Evolutionary conservation across 1,140 invertebrate species (phyloP).

Genomic region (Cryptotermes secundus): DNA sequence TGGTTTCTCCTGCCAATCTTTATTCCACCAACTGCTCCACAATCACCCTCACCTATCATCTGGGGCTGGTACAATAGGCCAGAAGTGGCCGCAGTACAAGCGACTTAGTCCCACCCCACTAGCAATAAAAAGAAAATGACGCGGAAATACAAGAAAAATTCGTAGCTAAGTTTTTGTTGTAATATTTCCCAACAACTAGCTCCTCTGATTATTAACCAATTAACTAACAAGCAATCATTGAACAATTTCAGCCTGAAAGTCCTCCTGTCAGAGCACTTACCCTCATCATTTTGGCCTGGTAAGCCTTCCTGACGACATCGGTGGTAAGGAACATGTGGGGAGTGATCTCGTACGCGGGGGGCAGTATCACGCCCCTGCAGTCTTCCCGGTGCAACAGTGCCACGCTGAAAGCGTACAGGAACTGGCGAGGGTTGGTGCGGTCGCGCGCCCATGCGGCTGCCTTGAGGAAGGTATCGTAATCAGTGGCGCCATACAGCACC

Average conservation of each 20-base stretch:
- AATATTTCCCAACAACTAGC: too few species aligned
- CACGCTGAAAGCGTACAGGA: conserved; percentile 47
- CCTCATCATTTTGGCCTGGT: conserved; percentile 45
- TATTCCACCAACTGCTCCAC: too few species aligned
- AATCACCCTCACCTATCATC: too few species aligned
- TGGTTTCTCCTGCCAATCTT: too few species aligned
- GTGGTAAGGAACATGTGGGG: conserved; percentile 53
- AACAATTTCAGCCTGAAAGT: not conserved
- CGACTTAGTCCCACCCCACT: too few species aligned
- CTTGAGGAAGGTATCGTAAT: conserved; percentile 48
- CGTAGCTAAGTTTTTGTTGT: too few species aligned
- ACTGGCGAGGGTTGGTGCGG: conserved; percentile 50
- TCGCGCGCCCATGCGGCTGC: conserved; percentile 51
- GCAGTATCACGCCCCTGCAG: conserved; percentile 48
- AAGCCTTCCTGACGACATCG: conserved; percentile 49
- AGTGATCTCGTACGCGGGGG: conserved; percentile 53
- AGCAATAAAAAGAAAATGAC: too few species aligned
- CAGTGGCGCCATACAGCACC: conserved; percentile 41
- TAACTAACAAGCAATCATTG: too few species aligned
- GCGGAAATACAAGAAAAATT: too few species aligned
- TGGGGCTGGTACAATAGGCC: too few species aligned
- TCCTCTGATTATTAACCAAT: too few species aligned
- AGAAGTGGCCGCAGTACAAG: too few species aligned
- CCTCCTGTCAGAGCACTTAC: conserved; percentile 25
- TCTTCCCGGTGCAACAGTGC: conserved; percentile 49